phyloP scores from a whole-genome alignment of 1,140 invertebrate species.

The Apis mellifera region DNA sequence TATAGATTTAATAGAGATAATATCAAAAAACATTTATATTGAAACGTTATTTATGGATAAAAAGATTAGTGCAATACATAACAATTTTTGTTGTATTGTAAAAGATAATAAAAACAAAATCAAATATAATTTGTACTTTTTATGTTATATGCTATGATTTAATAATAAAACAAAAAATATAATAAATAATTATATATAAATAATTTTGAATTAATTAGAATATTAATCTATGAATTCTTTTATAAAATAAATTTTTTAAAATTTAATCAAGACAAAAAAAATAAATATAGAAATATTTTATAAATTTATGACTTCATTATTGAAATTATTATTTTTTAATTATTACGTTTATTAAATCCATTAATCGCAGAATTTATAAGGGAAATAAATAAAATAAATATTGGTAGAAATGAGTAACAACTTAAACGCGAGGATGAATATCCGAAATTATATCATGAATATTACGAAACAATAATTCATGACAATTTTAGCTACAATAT shows the following conservation, averaged over 20 bases:
- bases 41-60: not conserved
- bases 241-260: not conserved
- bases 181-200: not conserved
- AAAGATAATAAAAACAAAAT: not conserved
- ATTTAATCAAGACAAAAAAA: not conserved
- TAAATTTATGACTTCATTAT: not conserved
- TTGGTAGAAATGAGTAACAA: too few relatives aligned
- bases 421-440: not conserved
- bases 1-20: not conserved
- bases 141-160: not conserved
- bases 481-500: constrained; percentile 42
- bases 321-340: not conserved
- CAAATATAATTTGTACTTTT: not conserved
- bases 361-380: not conserved
- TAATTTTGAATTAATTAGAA: not conserved
- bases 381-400: not conserved
- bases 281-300: not conserved
- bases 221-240: not conserved
- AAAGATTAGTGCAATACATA: too few relatives aligned
- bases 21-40: not conserved
- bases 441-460: constrained; percentile 21
- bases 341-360: not conserved
- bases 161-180: not conserved
- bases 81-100: not conserved
- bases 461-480: constrained; percentile 44